Conservation (phyloP, 2,797 vertebrate genomes). For the Mastacembelus armatus region DNA sequence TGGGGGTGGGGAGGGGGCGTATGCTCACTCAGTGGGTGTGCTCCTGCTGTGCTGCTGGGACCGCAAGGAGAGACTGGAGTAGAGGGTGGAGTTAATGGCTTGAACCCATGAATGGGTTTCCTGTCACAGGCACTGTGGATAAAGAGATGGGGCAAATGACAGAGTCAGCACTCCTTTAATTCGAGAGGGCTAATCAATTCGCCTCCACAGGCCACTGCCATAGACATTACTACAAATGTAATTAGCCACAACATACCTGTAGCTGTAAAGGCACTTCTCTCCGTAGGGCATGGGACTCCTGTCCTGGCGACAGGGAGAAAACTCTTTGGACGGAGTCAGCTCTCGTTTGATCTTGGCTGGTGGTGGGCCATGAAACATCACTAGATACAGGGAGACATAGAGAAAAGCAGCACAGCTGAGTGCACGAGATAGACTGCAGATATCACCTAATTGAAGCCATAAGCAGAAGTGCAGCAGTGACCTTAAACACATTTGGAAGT, state of each 20-base stretch:
- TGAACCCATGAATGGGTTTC: slow-evolving; percentile 92
- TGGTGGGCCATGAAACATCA: slow-evolving; percentile 96
- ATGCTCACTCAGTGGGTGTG: slow-evolving; percentile 78
- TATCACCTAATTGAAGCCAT: slow-evolving; percentile 64
- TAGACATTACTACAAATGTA: background rate
- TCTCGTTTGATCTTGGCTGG: slow-evolving; percentile 96
- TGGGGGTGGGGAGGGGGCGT: slow-evolving; percentile 73
- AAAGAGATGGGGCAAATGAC: slow-evolving; percentile 18
- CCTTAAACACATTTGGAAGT: slow-evolving; percentile 68
- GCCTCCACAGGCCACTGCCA: background rate
- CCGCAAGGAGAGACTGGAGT: slow-evolving; percentile 89
- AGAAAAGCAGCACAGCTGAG: slow-evolving; percentile 27
- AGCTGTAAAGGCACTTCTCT: slow-evolving; percentile 99
- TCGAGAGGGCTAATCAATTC: background rate
- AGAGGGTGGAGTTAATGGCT: slow-evolving; percentile 94
- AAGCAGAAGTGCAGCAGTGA: slow-evolving; percentile 69
- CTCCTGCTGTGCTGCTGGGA: slow-evolving; percentile 78
- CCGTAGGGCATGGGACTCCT: slow-evolving; percentile 91
- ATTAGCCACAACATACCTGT: slow-evolving; percentile 84
- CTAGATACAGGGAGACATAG: slow-evolving; percentile 74
- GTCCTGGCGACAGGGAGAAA: slow-evolving; percentile 92
- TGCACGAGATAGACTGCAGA: slow-evolving; percentile 63
- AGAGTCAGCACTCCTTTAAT: background rate
- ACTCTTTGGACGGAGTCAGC: slow-evolving; percentile 90
- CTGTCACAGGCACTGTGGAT: slow-evolving; percentile 94